Conservation (phyloP, 92 coral and sea anemone species). For the Parazoanthus swiftii region DNA sequence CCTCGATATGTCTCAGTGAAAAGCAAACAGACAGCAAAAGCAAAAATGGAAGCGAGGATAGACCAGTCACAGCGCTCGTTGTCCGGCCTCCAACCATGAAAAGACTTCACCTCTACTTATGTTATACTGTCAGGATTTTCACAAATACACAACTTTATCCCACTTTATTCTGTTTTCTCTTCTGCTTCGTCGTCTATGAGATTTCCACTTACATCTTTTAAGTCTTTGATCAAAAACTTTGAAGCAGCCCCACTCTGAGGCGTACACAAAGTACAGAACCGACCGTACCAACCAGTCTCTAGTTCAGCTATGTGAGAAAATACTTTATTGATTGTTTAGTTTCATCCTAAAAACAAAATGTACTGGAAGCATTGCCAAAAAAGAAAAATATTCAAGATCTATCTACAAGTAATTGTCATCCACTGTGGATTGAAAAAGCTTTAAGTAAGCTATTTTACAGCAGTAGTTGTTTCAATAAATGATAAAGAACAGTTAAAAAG, state of each 20-base stretch:
- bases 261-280: background rate
- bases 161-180: background rate
- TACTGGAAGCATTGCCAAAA: background rate
- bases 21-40: too few relatives aligned
- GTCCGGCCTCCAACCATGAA: background rate
- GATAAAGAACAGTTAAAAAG: background rate
- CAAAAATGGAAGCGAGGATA: too few relatives aligned
- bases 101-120: too few relatives aligned
- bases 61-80: background rate
- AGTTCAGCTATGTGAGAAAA: slow-evolving; percentile 14
- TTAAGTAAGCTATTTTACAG: slow-evolving; percentile 2
- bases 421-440: slow-evolving; percentile 25
- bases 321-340: background rate
- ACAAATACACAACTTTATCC: background rate
- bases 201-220: too few relatives aligned
- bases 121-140: background rate
- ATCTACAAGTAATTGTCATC: background rate
- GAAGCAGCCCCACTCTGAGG: too few relatives aligned
- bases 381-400: background rate
- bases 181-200: too few relatives aligned
- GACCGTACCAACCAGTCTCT: background rate
- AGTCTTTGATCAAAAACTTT: too few relatives aligned
- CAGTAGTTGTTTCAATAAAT: background rate
- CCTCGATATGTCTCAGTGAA: background rate
- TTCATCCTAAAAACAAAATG: background rate